A percentile compares a stretch with the other conserved stretches of the same genome.
Conservation (phyloP, 2,888 invertebrate species). For the Galerucella nymphaeae region DNA sequence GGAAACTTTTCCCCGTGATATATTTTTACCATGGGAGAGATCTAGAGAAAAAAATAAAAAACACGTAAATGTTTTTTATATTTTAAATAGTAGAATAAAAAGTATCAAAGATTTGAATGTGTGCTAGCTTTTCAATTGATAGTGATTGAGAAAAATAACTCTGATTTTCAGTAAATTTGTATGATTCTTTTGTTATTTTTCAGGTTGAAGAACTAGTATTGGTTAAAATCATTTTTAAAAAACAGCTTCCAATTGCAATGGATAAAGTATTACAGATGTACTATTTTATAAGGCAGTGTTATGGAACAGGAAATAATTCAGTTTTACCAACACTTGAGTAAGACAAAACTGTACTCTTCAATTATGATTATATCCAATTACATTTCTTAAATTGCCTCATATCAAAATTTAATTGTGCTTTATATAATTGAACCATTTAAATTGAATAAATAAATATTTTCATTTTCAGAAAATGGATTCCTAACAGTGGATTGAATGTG, state of each 20-base stretch:
- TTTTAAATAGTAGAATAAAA: not conserved
- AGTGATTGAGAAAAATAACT: too few relatives aligned
- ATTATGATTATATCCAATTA: not conserved
- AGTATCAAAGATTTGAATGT: not conserved
- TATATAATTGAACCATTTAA: not conserved
- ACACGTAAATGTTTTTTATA: slow-evolving; percentile 14
- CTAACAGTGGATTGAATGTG: slow-evolving; percentile 72
- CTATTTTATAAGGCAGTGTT: slow-evolving; percentile 77
- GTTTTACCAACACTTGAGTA: slow-evolving; percentile 82
- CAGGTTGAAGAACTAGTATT: slow-evolving; percentile 72
- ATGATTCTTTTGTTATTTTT: slow-evolving; percentile 19
- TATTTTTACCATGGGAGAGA: slow-evolving; percentile 74
- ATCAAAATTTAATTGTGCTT: not conserved
- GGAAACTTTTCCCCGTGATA: slow-evolving; percentile 71
- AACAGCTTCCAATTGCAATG: slow-evolving; percentile 63
- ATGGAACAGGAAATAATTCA: slow-evolving; percentile 69
- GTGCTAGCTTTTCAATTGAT: not conserved
- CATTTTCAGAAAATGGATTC: slow-evolving; percentile 73
- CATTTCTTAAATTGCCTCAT: not conserved
- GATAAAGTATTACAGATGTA: slow-evolving; percentile 73
- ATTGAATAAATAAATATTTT: not conserved
- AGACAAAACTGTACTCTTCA: slow-evolving; percentile 59
- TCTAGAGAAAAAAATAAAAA: slow-evolving; percentile 4
- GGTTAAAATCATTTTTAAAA: slow-evolving; percentile 74
- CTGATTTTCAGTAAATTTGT: too few relatives aligned